Percentiles rank a stretch among this genome's conserved stretches.
Evolutionary conservation across 2,113 vertebrate species (phyloP).

Genomic region (Nannospalax galili): DNA sequence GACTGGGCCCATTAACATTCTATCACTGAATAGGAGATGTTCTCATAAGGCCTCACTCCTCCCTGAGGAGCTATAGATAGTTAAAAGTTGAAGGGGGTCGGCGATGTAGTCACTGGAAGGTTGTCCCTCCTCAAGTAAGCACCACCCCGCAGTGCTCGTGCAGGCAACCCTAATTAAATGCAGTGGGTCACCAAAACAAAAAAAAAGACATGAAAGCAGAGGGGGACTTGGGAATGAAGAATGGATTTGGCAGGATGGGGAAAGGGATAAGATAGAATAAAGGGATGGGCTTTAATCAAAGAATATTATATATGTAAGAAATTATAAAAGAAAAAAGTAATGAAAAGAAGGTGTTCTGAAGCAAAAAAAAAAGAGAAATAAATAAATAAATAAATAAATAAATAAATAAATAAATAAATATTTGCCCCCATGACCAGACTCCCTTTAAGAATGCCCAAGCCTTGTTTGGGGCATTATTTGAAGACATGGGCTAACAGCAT

Average conservation of each 20-base stretch:
- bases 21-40: not conserved
- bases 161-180: not conserved
- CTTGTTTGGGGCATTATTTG: not conserved
- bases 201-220: no score
- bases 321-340: not conserved
- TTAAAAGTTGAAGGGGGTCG: not conserved
- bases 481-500: not conserved
- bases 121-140: not conserved
- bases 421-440: not conserved
- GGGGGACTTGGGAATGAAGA: not conserved
- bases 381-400: not conserved
- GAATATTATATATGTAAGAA: no score
- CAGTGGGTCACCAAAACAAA: not conserved
- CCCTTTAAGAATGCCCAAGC: not conserved
- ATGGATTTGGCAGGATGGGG: not conserved
- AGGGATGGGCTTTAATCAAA: not conserved
- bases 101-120: not conserved
- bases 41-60: not conserved
- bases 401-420: no score
- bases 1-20: not conserved
- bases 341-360: no score
- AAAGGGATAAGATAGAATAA: not conserved
- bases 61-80: not conserved
- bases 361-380: no score
- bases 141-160: not conserved